Base-by-base conservation (phyloP, 2,888 invertebrate genomes). In the Orthonevra nobilis region DNA sequence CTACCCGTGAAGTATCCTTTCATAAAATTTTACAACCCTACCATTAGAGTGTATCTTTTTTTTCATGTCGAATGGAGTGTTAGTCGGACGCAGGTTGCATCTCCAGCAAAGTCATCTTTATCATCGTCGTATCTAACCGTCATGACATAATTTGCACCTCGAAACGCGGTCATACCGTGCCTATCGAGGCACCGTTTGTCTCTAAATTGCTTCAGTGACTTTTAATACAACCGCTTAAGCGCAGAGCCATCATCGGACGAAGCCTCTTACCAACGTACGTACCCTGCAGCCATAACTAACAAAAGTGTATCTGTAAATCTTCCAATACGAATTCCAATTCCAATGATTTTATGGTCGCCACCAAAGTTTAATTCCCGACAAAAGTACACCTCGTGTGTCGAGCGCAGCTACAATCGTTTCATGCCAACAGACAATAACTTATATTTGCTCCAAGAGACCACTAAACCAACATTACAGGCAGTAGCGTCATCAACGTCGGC, bases 361-460 rank as follows among this genome's bases (percentile, higher is more conserved):
- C 52, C 44, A 34, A 61, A 48, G 73, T 48, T 48, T 23, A 68
- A 44, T 38, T 44, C 38, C 23, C 58, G 30, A 58, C 61, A 44
- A 30, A 38, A 42, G 32, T 50, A 9, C 46, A 9, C 14, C 7
- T 28, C 7, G 10, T 15, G 9, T 20, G 28, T 2, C 7, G 23
- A n/a, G 17, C n/a, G 42, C 19, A 26, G 30, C 46, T 20, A 52
- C 73, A 60, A 48, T 66, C 61, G 50, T 79, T 68, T 61, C 79
- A 79, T 79, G 79, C 79, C 79, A 73, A 73, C 61, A 73, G 79
- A 66, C 79, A 79, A 79, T 79, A 79, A 79, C 79, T 79, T 79
- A 79, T 79, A 79, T 79, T 79, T 68, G 28, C 60, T 72, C 30
- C 19, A 40, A 17, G 58, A 32, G 52, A 30, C 15, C 66, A 44